Conservation (phyloP, 2,888 invertebrate genomes). For the Atrina japonica region DNA sequence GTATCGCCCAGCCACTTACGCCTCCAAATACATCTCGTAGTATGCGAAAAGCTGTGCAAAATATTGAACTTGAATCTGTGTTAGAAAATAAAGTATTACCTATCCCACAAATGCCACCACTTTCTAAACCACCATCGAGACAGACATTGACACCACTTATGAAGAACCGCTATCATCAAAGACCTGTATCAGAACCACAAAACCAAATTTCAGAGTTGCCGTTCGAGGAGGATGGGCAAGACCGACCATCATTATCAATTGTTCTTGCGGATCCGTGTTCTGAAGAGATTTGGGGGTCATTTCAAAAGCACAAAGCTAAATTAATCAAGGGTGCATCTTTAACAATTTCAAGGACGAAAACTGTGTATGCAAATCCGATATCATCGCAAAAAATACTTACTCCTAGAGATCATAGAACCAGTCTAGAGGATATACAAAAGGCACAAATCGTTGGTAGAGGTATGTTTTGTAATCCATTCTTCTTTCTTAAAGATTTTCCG, state of each 20-base stretch:
- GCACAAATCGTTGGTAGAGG: conserved; percentile 58
- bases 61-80: neutral
- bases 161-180: neutral
- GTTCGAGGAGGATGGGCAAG: conserved; percentile 7
- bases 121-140: neutral
- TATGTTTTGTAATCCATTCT: conserved; percentile 30
- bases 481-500: too few relatives aligned
- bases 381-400: conserved; percentile 56
- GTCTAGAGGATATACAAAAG: conserved; percentile 50
- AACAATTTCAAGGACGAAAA: conserved; percentile 45
- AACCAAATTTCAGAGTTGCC: neutral
- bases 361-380: conserved; percentile 48
- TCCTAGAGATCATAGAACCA: conserved; percentile 48
- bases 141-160: neutral
- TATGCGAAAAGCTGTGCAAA: neutral
- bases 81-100: neutral
- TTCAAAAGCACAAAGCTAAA: conserved; percentile 52
- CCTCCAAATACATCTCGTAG: conserved; percentile 40
- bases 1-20: conserved; percentile 5
- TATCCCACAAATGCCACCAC: neutral
- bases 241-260: conserved; percentile 11
- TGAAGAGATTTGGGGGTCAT: conserved; percentile 48
- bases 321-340: conserved; percentile 48
- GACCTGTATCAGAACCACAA: neutral
- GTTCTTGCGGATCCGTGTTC: conserved; percentile 47